Evolutionary conservation across 2,888 invertebrate genomes (phyloP), one percentile per base, ranked within the genome.

Genomic region (Philonicus albiceps): DNA sequence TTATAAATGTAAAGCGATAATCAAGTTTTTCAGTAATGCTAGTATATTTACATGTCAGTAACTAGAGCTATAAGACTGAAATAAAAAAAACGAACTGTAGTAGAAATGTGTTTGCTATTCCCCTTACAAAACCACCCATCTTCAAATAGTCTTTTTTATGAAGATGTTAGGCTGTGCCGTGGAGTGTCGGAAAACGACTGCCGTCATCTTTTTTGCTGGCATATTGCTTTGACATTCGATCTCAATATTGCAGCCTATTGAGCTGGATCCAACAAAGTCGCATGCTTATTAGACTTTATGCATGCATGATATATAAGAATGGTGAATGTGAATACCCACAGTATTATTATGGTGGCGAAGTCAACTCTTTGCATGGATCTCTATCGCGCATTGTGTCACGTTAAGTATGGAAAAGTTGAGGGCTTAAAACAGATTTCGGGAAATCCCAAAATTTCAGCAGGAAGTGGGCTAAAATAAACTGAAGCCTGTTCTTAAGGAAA

Each of bases 221-320:
- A 76, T 76, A 76, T 76, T 22, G 76, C 76, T 22, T 37, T 22
- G n/a, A 37, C 22, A 76, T 76, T 76, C 76, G 40, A 76, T 76
- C 40, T 76, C 76, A 76, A 76, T 76, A 76, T 76, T 76, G n/a
- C 76, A 76, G 76, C 76, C 76, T 37, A 76, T 76, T 76, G 27
- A 76, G 19, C 40, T 76, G 76, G 40, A 76, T 76, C 76, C 76
- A 76, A 76, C 43, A 76, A 76, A 76, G 76, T 76, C 22, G 16
- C 76, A 43, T 76, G 76, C 19, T 76, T 76, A 76, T 76, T 76
- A 76, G 37, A 76, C 27, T 76, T 76, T 40, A 40, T 76, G 40
- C 27, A 76, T 64, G 64, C 19, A 64, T 76, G 76, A 43, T 76
- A 76, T 76, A 76, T 75, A 8, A 22, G 34, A 40, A 74, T 16